Base-by-base conservation (phyloP, 2,888 invertebrate species). In the Diabrotica balteata region DNA sequence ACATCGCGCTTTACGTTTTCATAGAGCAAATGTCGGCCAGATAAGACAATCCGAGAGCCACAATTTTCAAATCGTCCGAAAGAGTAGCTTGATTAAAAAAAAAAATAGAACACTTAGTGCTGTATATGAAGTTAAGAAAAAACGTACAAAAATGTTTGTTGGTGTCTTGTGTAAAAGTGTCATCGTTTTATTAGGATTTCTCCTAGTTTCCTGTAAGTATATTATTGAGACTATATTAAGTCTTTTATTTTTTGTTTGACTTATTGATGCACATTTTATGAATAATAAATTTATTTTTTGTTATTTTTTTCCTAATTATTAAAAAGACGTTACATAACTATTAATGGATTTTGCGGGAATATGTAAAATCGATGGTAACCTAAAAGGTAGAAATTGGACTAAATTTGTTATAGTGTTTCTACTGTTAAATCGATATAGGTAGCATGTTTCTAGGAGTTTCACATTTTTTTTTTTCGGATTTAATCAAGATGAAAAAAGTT, bases 141-240 rank as follows among this genome's bases (percentile, higher is more conserved):
- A 52, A 8, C 43, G 17, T 59, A n/a, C 45, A 44, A 52, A 8
- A 43, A 68, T 68, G 68, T 59, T 64, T 54, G 22, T 42, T 52
- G n/a, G 59, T 60, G 63, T 32, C 50, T 45, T 46, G 52, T 22
- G 32, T 43, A 57, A 51, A 10, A 58, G 55, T 52, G 57, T 46
- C n/a, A 7, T 61, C 22, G 50, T 60, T 53, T 49, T 22, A 11
- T 3, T 68, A 53, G 68, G 68, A 60, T 64, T 63, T 52, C 22
- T 64, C 8, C 11, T 61, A 47, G n/a, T 59, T 57, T 57, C 55
- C 64, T 60, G 68, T 68, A 57, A 68, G 68, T 55, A 51, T 47
- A 11, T 55, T 7, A 44, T 51, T 22, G 22, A 52, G 51, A 43
- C 51, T 43, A 10, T 1, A 3, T 42, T 60, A 42, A 17, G 17